Evolutionary conservation across 1,140 invertebrate genomes (phyloP), one percentile per base, ranked within the genome.

Genomic region (Gryllus bimaculatus): DNA sequence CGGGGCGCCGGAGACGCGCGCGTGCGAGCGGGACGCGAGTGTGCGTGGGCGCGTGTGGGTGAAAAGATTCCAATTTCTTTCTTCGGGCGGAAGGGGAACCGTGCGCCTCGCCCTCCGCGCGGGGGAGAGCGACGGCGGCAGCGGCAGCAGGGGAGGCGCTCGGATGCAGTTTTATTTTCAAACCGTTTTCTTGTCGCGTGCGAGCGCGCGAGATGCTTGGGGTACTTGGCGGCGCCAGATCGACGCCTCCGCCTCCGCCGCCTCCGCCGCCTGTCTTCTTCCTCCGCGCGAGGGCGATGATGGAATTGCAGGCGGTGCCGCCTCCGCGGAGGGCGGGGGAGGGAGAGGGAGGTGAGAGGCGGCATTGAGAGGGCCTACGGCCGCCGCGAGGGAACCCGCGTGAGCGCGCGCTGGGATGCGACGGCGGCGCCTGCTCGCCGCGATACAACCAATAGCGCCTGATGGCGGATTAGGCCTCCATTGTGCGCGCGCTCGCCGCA

Each of bases 41-140:
- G 54, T 66, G 54, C 54, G 54, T 66, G 10, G 54, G 54, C 54
- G 54, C 54, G 54, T 66, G 54, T 66, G 54, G 54, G 54, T 66
- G 54, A 66, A 66, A 66, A 66, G 54, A 66, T 66, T 66, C 54
- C 54, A 66, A 66, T 66, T 66, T 66, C 54, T 66, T 66, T 66
- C 54, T 66, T 66, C 7, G 10, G 18, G 54, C 54, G 18, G 54
- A 2, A 66, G 18, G 54, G 54, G 54, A 7, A 18, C 18, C 10
- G 54, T 3, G 54, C 26, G 26, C 26, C 1, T 1, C 26, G 26
- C 26, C 26, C 5, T 5, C 2, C 54, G 18, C 2, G 18, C 0
- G 18, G 7, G 54, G 2, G 54, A 18, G 0, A 18, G 54, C 10
- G 54, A 7, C 54, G 7, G 54, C 10, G 54, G 18, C 18, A 7